Evolutionary conservation across 2,888 invertebrate species (phyloP).

Genomic region (Leptinotarsa juncta): DNA sequence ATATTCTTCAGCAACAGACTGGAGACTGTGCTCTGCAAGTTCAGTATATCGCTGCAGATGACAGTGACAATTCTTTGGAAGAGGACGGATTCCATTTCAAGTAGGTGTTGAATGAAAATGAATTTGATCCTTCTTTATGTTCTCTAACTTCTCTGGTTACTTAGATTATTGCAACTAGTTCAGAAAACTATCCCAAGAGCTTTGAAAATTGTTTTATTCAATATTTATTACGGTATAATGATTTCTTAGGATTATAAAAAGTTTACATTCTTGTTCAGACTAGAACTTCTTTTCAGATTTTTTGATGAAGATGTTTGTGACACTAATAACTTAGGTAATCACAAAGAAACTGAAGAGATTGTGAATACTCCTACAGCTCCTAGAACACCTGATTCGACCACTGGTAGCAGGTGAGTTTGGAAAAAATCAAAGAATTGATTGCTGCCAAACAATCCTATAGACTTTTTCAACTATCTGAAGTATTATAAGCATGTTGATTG

Average conservation of each 20-base stretch:
- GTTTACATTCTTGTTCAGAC: neutral
- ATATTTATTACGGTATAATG: too few species aligned
- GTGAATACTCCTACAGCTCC: conserved; percentile 74
- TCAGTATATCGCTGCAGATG: conserved; percentile 78
- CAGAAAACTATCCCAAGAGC: too few species aligned
- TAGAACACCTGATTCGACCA: conserved; percentile 71
- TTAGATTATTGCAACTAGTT: too few species aligned
- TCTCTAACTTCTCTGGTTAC: too few species aligned
- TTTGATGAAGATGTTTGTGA: conserved; percentile 66
- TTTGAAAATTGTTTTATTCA: too few species aligned
- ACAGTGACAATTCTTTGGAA: conserved; percentile 75
- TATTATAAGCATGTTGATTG: conserved; percentile 24
- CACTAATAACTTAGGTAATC: conserved; percentile 58
- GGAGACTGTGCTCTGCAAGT: conserved; percentile 82
- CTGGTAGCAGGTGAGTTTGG: conserved; percentile 64
- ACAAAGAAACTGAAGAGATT: conserved; percentile 67
- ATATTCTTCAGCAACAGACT: conserved; percentile 80
- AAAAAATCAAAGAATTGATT: conserved; percentile 20
- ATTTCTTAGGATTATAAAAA: too few species aligned
- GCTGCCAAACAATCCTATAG: conserved; percentile 34
- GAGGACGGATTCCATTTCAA: conserved; percentile 70
- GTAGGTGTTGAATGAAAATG: conserved; percentile 53
- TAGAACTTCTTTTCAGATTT: conserved; percentile 58
- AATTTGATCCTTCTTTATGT: too few species aligned
- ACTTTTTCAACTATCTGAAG: conserved; percentile 26